Base-by-base conservation (phyloP, 1,140 invertebrate species). In the Ctenoplectra terminalis region DNA sequence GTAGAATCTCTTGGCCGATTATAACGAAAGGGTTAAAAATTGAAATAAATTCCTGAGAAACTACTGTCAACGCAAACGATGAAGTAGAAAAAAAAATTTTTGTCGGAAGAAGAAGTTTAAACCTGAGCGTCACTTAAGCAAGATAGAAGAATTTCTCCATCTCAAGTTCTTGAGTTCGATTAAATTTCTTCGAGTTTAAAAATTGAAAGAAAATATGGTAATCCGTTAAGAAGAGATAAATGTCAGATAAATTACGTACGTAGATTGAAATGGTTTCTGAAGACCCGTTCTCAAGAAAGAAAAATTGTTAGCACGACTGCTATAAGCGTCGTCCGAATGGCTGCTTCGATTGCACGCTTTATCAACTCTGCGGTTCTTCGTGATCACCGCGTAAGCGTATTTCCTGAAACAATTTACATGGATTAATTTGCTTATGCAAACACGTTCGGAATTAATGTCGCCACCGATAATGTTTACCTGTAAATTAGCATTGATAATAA, bases 401-500 rank as follows among this genome's bases (percentile, higher is more conserved):
- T 92, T 93, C 63, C 93, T 94, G 69, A 74, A 87, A 84, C 46
- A 72, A 48, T 82, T 40, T 50, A 52, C 26, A 13, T 23, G 23
- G 66, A 60, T 70, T 50, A 29, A 43, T 56, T 52, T 34, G 15
- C 37, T 20, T 63, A 66, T 31, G 8, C 31, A 34, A 54, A 67
- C 40, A 81, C 0, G 8, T 3, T 11, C 17, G 6, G 34, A 31
- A 13, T 2, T 0, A 67, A 9, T 13, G 15, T 8, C 26, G 4
- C n/a, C 6, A 29, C 23, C 29, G 13, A 56, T n/a, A 40, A 58
- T 31, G 9, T 72, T 85, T 91, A 96, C 96, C 95, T 95, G 91
- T 96, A 97, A 79, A 95, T 96, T 70, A 96, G 92, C 83, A 96
- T 95, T 5, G 96, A 95, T 11, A 96, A 91, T 23, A 96, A 87